These are phyloP conservation scores for Diplolepis rosae DNA, from an alignment of 2,888 invertebrate species.

Conservation along the genomic window DNA sequence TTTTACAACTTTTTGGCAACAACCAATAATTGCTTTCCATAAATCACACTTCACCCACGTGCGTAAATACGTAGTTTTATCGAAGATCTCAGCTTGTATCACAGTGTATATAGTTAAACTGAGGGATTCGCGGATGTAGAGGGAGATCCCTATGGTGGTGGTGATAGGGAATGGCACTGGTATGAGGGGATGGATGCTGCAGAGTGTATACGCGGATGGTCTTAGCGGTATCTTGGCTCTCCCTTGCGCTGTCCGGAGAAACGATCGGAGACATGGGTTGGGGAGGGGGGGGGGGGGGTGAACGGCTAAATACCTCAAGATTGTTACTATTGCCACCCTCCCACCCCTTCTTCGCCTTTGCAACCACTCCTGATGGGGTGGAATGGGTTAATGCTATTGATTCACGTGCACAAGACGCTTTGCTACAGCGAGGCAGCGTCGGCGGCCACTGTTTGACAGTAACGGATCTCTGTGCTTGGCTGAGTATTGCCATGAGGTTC, in stretches of 20 bases:
- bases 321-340: conserved; percentile 72
- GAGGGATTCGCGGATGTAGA: conserved; percentile 47
- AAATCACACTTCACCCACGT: not conserved
- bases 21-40: not conserved
- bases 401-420: conserved; percentile 69
- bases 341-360: conserved; percentile 53
- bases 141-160: conserved; percentile 60
- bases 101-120: conserved; percentile 20
- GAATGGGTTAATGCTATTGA: conserved; percentile 74
- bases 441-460: conserved; percentile 71
- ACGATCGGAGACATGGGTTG: conserved; percentile 34
- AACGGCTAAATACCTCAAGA: conserved; percentile 74
- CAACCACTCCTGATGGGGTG: conserved; percentile 69
- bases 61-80: not conserved
- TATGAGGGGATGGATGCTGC: conserved; percentile 61
- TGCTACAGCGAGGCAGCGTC: conserved; percentile 46
- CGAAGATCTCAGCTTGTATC: conserved; percentile 23
- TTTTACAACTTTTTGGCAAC: no score
- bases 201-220: conserved; percentile 65
- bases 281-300: conserved; percentile 51
- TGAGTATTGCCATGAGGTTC: conserved; percentile 43
- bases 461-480: conserved; percentile 63
- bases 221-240: conserved; percentile 72
- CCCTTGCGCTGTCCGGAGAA: conserved; percentile 61
- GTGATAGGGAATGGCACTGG: conserved; percentile 49